phyloP scores from a whole-genome alignment of 2,888 invertebrate genomes.

The Amphipoea lucens region DNA sequence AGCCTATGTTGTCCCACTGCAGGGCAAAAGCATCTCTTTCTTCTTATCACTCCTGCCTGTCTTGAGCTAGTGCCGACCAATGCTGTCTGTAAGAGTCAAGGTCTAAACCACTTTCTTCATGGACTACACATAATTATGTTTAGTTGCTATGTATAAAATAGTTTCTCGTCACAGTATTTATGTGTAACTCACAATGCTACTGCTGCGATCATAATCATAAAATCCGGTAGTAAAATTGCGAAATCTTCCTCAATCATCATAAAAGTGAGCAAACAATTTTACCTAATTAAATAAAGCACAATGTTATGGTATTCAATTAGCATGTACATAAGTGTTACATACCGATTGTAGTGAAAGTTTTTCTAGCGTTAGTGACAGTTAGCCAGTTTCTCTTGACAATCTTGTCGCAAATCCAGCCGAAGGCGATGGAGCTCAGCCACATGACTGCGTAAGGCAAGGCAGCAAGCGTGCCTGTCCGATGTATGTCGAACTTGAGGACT shows the following conservation, averaged over 20 bases:
- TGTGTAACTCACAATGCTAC: conserved; percentile 4
- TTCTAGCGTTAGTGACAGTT: conserved; percentile 90
- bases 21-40: background rate
- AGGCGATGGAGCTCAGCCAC: conserved; percentile 92
- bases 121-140: background rate
- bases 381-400: conserved; percentile 91
- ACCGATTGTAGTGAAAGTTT: conserved; percentile 93
- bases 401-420: conserved; percentile 93
- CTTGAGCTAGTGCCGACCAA: background rate
- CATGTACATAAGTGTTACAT: conserved; percentile 69
- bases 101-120: no score
- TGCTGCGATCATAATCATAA: conserved; percentile 33
- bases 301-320: conserved; percentile 59
- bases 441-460: conserved; percentile 92
- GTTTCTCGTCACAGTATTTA: conserved; percentile 7
- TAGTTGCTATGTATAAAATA: conserved; percentile 16
- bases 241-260: conserved; percentile 37
- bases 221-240: conserved; percentile 20
- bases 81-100: background rate
- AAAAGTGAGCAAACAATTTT: conserved; percentile 58
- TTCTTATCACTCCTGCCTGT: background rate
- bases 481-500: conserved; percentile 92
- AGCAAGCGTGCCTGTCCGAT: conserved; percentile 91
- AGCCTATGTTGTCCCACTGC: no score
- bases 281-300: conserved; percentile 59